Evolutionary conservation across 1,140 invertebrate genomes (phyloP), one percentile per base, ranked within the genome.

Genomic region (Formica exsecta): DNA sequence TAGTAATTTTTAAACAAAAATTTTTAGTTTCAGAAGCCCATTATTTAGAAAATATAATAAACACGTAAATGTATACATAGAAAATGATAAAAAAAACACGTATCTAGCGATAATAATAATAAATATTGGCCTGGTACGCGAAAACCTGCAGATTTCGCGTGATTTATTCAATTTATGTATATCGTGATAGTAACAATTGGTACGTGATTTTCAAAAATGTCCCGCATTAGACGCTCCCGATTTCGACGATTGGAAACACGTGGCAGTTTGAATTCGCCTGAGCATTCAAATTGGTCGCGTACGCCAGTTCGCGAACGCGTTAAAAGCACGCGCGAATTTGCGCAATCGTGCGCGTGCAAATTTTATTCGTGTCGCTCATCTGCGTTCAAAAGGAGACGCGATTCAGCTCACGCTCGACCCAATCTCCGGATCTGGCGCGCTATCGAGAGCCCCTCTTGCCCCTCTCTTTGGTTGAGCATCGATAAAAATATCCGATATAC

Each of bases 401-500:
- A 83, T 83, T 81, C 79, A 61, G 68, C 79, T 83, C 79, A 83
- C 79, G 79, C 79, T 61, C 54, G 79, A 74, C 68, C 79, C 79
- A 83, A 83, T 83, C 68, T 83, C 68, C 68, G 68, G 54, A 61
- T 54, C 54, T 2, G 48, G 51, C n/a, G 44, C 51, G 16, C 36
- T 16, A 61, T 44, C 66, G 79, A 59, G 38, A 74, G 6, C 36
- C 25, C 54, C 76, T 41, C 44, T 25, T 38, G 44, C 19, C 11
- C n/a, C 38, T n/a, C 19, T 44, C 13, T 32, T 54, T 38, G 11
- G 29, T 5, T 3, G 54, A 74, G 68, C 54, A 61, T 83, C 79
- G 68, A 83, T 74, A 83, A 83, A 83, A 73, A 83, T 83, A 83
- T 74, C 54, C 79, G 68, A 83, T 83, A 83, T 71, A 83, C 36